Conservation (phyloP, 2,113 vertebrate genomes). For the Riparia riparia region DNA sequence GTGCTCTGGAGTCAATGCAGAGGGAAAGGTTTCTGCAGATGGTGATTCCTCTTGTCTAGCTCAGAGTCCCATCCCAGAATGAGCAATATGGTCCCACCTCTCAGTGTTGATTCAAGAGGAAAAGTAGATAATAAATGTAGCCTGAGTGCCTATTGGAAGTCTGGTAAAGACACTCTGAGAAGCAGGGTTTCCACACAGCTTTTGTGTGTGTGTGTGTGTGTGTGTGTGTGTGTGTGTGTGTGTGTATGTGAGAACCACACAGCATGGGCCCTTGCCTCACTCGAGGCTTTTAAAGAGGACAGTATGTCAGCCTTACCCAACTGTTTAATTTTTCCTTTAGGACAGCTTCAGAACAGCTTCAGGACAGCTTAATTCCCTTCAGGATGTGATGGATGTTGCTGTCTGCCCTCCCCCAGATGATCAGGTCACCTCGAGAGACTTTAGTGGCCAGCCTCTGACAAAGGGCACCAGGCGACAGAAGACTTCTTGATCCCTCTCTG, state of each 20-base stretch:
- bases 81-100: fast-evolving
- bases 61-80: not conserved
- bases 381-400: not conserved
- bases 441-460: not conserved
- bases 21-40: not conserved
- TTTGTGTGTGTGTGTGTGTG: fast-evolving
- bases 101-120: not conserved
- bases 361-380: not conserved
- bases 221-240: fast-evolving
- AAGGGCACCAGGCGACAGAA: not conserved
- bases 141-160: not conserved
- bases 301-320: not conserved
- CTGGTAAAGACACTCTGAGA: not conserved
- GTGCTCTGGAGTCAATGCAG: not conserved
- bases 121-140: not conserved
- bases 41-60: not conserved
- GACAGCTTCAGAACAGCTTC: not conserved
- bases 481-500: not conserved
- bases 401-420: not conserved
- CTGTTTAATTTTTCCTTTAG: not conserved
- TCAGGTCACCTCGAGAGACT: not conserved
- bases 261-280: not conserved
- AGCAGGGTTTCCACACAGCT: not conserved
- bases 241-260: fast-evolving
- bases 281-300: not conserved